Conservation (phyloP, 2,888 invertebrate genomes). For the Brachypalpus laphriformis region DNA sequence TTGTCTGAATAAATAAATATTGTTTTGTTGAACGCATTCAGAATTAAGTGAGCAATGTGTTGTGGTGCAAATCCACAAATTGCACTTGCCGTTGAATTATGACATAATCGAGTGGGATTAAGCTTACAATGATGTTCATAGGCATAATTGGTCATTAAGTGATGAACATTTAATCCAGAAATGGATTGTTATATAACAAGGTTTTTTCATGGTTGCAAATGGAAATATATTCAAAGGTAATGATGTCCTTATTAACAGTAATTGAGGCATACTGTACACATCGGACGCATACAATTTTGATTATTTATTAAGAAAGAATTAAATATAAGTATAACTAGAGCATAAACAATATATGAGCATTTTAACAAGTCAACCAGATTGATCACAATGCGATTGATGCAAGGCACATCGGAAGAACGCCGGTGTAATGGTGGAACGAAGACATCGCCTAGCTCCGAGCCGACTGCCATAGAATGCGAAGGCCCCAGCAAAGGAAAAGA, state of each 20-base stretch:
- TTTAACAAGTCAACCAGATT: no score
- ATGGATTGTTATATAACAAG: background rate
- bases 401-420: no score
- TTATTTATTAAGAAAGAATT: no score
- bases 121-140: background rate
- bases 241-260: background rate
- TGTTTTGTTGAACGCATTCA: background rate
- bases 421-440: no score
- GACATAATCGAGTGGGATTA: background rate
- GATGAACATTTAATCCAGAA: slow-evolving; percentile 8
- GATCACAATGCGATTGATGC: no score
- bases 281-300: no score
- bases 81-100: slow-evolving; percentile 25
- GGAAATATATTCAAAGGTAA: background rate
- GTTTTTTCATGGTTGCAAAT: background rate
- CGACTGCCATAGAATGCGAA: no score
- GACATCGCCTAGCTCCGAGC: no score
- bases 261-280: no score
- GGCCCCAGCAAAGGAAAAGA: no score
- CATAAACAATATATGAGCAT: no score
- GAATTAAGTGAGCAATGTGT: background rate
- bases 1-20: background rate
- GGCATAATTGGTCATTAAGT: slow-evolving; percentile 2
- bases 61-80: slow-evolving; percentile 1
- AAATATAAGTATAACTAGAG: no score